A percentile compares a stretch with the other conserved stretches of the same genome.
Conservation (phyloP, 2,113 vertebrate species). For the Archilochus colubris region DNA sequence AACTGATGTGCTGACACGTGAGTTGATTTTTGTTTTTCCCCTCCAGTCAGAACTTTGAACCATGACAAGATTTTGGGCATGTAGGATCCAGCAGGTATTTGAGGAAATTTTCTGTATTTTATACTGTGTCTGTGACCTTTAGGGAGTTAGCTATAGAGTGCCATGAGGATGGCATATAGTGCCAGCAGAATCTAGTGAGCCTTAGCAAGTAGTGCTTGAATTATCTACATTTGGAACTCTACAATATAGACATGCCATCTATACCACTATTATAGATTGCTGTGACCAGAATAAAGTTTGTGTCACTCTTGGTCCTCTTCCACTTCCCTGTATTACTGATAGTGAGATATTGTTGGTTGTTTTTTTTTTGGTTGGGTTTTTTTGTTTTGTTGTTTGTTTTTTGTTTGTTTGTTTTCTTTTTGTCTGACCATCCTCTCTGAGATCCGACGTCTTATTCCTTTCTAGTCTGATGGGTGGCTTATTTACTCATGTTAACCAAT, state of each 20-base stretch:
- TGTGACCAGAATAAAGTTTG: background rate
- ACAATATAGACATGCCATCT: background rate
- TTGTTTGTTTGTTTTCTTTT: background rate
- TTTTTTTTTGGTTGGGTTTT: background rate
- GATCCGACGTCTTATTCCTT: background rate
- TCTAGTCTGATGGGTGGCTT: background rate
- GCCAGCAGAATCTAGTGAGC: background rate
- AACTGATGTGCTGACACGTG: background rate
- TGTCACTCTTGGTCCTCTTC: background rate
- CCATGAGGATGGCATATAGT: background rate
- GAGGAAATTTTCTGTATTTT: background rate
- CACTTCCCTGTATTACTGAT: background rate
- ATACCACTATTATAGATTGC: background rate
- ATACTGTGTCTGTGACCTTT: background rate
- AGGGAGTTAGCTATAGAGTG: background rate
- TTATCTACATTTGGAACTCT: background rate
- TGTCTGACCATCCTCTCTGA: background rate
- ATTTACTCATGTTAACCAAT: background rate
- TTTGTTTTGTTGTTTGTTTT: background rate
- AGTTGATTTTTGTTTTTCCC: background rate
- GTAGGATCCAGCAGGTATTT: background rate
- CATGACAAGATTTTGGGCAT: background rate
- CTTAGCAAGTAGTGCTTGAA: background rate
- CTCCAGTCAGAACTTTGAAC: background rate
- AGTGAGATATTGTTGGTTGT: background rate